phyloP scores from a whole-genome alignment of 2,888 invertebrate species.

The Druceiella hillmani region DNA sequence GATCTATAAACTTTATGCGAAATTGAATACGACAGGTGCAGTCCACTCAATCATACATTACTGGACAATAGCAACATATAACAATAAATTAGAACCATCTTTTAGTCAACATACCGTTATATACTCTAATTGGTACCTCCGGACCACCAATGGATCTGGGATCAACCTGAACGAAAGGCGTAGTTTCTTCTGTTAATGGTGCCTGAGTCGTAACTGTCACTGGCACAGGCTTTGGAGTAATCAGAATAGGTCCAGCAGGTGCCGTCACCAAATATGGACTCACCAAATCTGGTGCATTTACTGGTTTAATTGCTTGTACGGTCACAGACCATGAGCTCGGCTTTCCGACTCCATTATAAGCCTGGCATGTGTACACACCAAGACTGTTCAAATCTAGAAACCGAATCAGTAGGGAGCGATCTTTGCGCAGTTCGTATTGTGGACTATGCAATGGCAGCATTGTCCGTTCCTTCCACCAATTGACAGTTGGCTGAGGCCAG shows the following conservation, averaged over 20 bases:
- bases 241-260: constrained; percentile 5
- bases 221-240: not conserved
- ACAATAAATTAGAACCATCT: too few relatives aligned
- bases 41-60: too few relatives aligned
- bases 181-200: too few relatives aligned
- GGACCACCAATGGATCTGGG: too few relatives aligned
- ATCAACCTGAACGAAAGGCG: too few relatives aligned
- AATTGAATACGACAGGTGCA: too few relatives aligned
- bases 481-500: constrained; percentile 70
- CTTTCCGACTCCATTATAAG: constrained; percentile 75
- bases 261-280: constrained; percentile 29
- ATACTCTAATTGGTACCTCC: too few relatives aligned
- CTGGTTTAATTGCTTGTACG: constrained; percentile 66
- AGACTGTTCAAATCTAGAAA: constrained; percentile 65
- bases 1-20: too few relatives aligned
- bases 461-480: constrained; percentile 77
- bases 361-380: constrained; percentile 85
- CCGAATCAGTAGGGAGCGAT: constrained; percentile 69
- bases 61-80: too few relatives aligned
- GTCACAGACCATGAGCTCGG: constrained; percentile 73
- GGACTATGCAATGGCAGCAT: constrained; percentile 68
- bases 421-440: constrained; percentile 66
- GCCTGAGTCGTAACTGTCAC: too few relatives aligned
- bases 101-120: too few relatives aligned
- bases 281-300: constrained; percentile 42